A percentile compares a stretch with the other conserved stretches of the same genome.
Evolutionary conservation across 2,797 vertebrate species (phyloP).

Genomic region (Glyptemys insculpta): DNA sequence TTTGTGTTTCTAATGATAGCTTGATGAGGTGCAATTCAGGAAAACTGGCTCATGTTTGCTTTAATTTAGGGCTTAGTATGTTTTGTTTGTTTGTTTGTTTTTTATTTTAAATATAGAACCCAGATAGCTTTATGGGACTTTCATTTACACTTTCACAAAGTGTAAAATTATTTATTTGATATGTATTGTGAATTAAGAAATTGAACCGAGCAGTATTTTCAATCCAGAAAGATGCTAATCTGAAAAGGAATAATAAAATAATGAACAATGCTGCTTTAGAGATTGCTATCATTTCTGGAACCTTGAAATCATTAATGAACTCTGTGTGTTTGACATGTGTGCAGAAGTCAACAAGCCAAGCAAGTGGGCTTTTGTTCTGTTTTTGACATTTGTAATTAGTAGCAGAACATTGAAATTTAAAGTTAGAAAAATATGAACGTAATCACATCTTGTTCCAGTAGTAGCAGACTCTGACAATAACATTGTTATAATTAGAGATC

Average conservation of each 20-base stretch:
- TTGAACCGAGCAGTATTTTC: constrained; percentile 10
- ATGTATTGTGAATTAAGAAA: constrained; percentile 4
- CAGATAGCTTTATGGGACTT: not conserved
- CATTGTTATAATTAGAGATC: constrained; percentile 36
- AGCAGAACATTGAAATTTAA: constrained; percentile 71
- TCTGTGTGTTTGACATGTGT: constrained; percentile 63
- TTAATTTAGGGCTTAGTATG: not conserved
- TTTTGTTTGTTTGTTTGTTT: no score
- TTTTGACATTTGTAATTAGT: constrained; percentile 76
- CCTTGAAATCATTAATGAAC: constrained; percentile 77
- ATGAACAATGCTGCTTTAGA: constrained; percentile 49
- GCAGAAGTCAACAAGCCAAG: constrained; percentile 64
- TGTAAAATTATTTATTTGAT: constrained; percentile 33
- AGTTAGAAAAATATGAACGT: constrained; percentile 60
- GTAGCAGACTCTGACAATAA: constrained; percentile 42
- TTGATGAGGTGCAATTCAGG: not conserved
- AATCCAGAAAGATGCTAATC: constrained; percentile 48
- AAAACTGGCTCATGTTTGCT: not conserved
- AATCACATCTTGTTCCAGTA: constrained; percentile 54
- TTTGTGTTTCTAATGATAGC: not conserved
- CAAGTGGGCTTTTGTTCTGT: constrained; percentile 68
- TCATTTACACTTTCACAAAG: not conserved
- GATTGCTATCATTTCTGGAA: constrained; percentile 63
- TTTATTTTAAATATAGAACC: not conserved
- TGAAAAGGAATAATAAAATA: constrained; percentile 48